phyloP scores from a whole-genome alignment of 2,113 vertebrate species.

The Lasiurus borealis region DNA sequence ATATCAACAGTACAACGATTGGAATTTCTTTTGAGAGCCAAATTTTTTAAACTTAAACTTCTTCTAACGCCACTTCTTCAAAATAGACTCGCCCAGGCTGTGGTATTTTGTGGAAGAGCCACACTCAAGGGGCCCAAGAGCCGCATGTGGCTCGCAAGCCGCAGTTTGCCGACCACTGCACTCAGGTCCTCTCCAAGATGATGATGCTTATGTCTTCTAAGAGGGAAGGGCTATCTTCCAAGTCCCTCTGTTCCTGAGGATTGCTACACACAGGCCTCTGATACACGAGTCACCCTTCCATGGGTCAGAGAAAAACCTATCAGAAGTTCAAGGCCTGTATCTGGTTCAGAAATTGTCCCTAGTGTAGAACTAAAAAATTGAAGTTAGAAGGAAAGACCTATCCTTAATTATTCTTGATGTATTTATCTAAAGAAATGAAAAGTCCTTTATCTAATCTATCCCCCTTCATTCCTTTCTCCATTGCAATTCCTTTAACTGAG shows the following conservation, averaged over 20 bases:
- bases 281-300: neutral
- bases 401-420: neutral
- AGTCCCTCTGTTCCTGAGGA: neutral
- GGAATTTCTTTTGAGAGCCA: too few species aligned
- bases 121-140: too few species aligned
- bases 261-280: neutral
- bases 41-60: too few species aligned
- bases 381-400: slow-evolving; percentile 34
- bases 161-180: neutral
- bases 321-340: neutral
- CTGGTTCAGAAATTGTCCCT: neutral
- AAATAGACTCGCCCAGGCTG: too few species aligned
- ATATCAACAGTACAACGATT: too few species aligned
- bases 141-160: too few species aligned
- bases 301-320: neutral
- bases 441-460: neutral
- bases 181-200: neutral
- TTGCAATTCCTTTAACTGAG: neutral
- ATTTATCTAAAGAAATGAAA: slow-evolving; percentile 25
- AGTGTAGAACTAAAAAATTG: slow-evolving; percentile 7
- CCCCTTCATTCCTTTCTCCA: neutral
- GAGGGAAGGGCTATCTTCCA: neutral
- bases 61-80: too few species aligned
- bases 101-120: too few species aligned
- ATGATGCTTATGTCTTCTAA: neutral